These are phyloP conservation scores for Eurytoma californica DNA, from an alignment of 2,888 invertebrate species.

Conservation along the genomic window DNA sequence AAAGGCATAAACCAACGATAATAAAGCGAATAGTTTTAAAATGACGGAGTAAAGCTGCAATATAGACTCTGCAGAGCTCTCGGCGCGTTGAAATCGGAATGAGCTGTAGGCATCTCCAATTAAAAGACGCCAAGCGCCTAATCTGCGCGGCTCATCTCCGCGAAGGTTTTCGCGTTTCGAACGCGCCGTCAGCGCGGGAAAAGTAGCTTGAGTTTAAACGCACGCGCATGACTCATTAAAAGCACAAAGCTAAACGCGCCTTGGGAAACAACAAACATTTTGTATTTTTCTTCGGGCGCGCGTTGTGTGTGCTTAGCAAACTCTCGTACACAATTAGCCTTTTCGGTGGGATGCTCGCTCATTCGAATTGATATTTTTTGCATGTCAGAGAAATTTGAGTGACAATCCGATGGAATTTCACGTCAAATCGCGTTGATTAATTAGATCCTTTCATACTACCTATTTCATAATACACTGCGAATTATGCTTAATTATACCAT, in stretches of 20 bases:
- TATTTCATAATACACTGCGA: not conserved
- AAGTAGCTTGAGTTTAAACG: conserved; percentile 7
- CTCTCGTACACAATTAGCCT: not conserved
- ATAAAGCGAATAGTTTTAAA: not conserved
- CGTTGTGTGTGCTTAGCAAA: not conserved
- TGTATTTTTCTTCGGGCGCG: conserved; percentile 3
- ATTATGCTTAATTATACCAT: too few species aligned
- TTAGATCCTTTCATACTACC: too few species aligned
- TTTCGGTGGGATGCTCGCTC: not conserved
- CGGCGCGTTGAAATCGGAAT: conserved; percentile 32
- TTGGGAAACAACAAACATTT: not conserved
- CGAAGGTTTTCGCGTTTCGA: conserved; percentile 40
- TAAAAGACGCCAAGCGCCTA: conserved; percentile 28
- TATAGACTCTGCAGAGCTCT: not conserved
- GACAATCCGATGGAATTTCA: too few species aligned
- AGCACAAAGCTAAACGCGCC: conserved; percentile 36
- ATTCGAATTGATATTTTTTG: too few species aligned
- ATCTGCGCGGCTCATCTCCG: conserved; percentile 42
- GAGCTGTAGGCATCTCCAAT: conserved; percentile 27
- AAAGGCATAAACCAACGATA: not conserved
- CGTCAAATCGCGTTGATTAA: too few species aligned
- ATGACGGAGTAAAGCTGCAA: conserved; percentile 14
- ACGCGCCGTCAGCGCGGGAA: conserved; percentile 17
- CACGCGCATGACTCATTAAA: conserved; percentile 44
- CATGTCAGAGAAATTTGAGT: too few species aligned